Percentiles rank a stretch among this genome's conserved stretches.
Conservation (phyloP, 2,888 invertebrate species). For the Drosophila recens region DNA sequence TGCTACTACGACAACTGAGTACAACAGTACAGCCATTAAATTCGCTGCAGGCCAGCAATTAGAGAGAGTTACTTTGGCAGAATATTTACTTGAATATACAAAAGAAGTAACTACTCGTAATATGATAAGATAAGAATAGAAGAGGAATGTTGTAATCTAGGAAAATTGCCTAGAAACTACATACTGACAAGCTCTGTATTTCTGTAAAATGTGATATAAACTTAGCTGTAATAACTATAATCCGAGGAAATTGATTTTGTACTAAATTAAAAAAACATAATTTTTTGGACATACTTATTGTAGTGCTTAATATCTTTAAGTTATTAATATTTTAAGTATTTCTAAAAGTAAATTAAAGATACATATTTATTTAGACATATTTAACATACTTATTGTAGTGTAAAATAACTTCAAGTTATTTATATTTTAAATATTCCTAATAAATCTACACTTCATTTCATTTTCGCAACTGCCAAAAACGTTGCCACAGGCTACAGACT, state of each 20-base stretch:
- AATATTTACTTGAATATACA: background rate
- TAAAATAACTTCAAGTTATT: background rate
- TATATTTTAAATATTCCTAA: background rate
- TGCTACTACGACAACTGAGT: slow-evolving; percentile 46
- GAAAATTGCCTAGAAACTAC: background rate
- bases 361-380: background rate
- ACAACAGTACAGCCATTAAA: slow-evolving; percentile 46
- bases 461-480: slow-evolving; percentile 2
- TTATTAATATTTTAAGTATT: background rate
- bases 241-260: background rate
- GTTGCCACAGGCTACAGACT: slow-evolving; percentile 41
- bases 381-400: background rate
- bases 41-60: slow-evolving; percentile 50
- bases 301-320: background rate
- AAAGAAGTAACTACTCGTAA: background rate
- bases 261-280: background rate
- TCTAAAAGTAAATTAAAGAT: background rate
- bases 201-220: background rate
- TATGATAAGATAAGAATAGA: background rate
- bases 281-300: background rate
- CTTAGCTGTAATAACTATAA: background rate
- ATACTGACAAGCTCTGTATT: background rate
- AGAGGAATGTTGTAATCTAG: background rate
- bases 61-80: slow-evolving; percentile 16
- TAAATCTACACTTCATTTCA: background rate